Evolutionary conservation across 2,113 vertebrate genomes (phyloP).

Genomic region (Paratilapia polleni): DNA sequence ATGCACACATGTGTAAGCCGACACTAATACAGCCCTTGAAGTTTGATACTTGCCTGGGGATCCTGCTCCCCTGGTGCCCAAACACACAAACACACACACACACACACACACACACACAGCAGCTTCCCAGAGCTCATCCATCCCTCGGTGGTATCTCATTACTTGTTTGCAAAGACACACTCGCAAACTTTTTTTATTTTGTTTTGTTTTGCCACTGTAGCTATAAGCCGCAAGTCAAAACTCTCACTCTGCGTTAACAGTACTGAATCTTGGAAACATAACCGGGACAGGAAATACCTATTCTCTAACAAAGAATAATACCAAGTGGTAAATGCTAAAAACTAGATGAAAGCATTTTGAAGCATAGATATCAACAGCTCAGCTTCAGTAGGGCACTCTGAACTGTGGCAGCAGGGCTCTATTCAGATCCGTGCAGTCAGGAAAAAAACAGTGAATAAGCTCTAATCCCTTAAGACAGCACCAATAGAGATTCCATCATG

Average conservation of each 20-base stretch:
- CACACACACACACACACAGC: conserved; percentile 44
- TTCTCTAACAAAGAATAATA: conserved; percentile 16
- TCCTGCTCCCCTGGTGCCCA: conserved; percentile 52
- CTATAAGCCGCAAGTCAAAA: conserved; percentile 50
- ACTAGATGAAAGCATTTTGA: neutral
- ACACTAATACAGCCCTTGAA: conserved; percentile 78
- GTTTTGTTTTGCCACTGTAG: conserved; percentile 63
- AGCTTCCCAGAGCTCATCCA: conserved; percentile 72
- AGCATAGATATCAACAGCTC: conserved; percentile 19
- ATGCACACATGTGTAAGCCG: conserved; percentile 63
- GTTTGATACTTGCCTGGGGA: conserved; percentile 76
- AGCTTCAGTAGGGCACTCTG: conserved; percentile 46
- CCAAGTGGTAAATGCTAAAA: neutral
- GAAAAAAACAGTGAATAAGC: conserved; percentile 61
- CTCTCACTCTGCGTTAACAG: conserved; percentile 59
- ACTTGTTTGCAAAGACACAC: conserved; percentile 59
- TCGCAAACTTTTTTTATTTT: conserved; percentile 61
- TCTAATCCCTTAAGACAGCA: conserved; percentile 74
- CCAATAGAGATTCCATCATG: conserved; percentile 73
- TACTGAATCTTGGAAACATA: conserved; percentile 39
- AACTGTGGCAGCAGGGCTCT: conserved; percentile 45
- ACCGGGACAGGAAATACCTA: conserved; percentile 32
- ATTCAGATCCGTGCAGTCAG: conserved; percentile 66
- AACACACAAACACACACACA: conserved; percentile 39
- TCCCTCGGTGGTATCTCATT: conserved; percentile 70